Percentiles rank a stretch among this genome's conserved stretches.
phyloP scores from a whole-genome alignment of 1,140 invertebrate genomes.

The Drosophila ficusphila region DNA sequence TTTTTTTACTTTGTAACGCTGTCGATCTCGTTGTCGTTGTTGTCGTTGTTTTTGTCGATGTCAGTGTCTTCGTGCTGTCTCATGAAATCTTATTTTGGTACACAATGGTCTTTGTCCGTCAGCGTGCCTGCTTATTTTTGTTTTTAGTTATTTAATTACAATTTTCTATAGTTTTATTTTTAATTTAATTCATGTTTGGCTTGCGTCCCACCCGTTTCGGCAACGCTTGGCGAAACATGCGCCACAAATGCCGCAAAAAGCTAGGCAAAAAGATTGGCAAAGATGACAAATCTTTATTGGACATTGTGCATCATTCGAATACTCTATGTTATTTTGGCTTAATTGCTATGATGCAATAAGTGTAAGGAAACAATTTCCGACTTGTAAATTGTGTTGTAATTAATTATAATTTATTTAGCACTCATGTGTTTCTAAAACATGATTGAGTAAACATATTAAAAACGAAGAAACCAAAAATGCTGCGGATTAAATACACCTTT shows the following conservation, averaged over 20 bases:
- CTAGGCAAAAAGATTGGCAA: slow-evolving; percentile 50
- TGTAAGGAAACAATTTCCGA: not conserved
- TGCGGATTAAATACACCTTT: not conserved
- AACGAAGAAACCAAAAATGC: not conserved
- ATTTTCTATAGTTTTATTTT: slow-evolving; percentile 70
- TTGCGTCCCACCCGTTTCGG: slow-evolving; percentile 21
- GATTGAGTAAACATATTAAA: not conserved
- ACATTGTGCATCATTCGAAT: not conserved
- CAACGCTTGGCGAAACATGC: slow-evolving; percentile 55
- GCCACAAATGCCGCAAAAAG: slow-evolving; percentile 59
- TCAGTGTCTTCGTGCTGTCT: slow-evolving; percentile 35
- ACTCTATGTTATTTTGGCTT: not conserved
- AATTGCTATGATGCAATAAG: not conserved
- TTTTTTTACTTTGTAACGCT: slow-evolving; percentile 7
- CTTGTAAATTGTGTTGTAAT: too few species aligned
- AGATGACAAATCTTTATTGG: slow-evolving; percentile 45
- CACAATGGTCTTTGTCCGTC: slow-evolving; percentile 59
- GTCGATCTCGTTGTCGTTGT: slow-evolving; percentile 21
- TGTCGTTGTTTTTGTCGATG: slow-evolving; percentile 16
- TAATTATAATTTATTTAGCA: too few species aligned
- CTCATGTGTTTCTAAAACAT: too few species aligned
- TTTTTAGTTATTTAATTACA: slow-evolving; percentile 76
- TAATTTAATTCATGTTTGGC: slow-evolving; percentile 69
- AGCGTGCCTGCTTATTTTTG: slow-evolving; percentile 54
- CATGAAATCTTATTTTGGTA: slow-evolving; percentile 61